Base-by-base conservation (phyloP, 2,113 vertebrate species). In the Coturnix japonica region DNA sequence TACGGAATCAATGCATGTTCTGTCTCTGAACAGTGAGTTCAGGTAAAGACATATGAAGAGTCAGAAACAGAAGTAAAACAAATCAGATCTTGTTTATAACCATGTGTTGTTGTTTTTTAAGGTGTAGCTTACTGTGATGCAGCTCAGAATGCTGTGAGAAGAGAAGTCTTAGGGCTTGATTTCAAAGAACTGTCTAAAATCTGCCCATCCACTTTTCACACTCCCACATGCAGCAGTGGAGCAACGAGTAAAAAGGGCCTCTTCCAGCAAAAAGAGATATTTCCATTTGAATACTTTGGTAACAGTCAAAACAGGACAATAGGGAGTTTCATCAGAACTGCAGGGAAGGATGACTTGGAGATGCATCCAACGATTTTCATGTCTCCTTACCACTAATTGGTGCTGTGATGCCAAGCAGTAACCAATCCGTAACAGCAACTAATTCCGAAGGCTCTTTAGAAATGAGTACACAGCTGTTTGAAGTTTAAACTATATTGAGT, bases 401-500 rank as follows among this genome's bases (percentile, higher is more conserved):
- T 89, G n/a, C 72, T 77, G 51, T 30, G 74, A 64, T 78, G 86
- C 86, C 61, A 87, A 37, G 85, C 57, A 87, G 44, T 51, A 87
- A 83, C 60, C 69, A 84, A 28, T 49, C 79, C 77, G 59, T 33
- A 18, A 63, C 1, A 1, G 69, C 76, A 84, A 96, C 87, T 85
- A 91, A 89, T 71, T 41, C 70, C 90, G 79, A 39, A 67, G 49
- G 41, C 83, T 64, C 37, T 33, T 87, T 25, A 87, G 31, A 64
- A 90, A 33, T 17, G 30, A 77, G 33, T 76, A 83, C 65, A 63
- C 83, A 85, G 81, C 20, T 31, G 85, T 94, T 91, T 86, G 94
- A 96, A 94, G 51, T 76, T 90, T 95, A 87, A 95, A 95, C 86
- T 87, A 77, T 64, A 96, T 71, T 51, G 60, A 97, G 54, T 92